These are phyloP conservation scores for Petromus typicus DNA, from an alignment of 2,113 vertebrate genomes.

Conservation along the genomic window DNA sequence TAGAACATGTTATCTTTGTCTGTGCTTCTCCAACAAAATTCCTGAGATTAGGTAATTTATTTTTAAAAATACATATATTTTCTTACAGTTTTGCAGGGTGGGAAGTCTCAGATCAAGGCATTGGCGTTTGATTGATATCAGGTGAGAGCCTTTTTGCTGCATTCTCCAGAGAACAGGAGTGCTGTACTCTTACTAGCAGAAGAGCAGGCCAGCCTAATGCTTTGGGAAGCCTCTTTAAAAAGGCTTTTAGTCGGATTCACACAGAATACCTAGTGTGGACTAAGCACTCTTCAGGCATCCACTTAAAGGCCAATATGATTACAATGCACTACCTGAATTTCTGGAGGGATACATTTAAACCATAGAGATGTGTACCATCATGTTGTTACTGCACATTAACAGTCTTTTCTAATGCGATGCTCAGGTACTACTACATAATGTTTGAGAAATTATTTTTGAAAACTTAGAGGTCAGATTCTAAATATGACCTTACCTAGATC, in stretches of 20 bases:
- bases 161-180: background rate
- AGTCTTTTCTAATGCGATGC: background rate
- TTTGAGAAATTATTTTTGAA: conserved; percentile 59
- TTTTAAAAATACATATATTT: background rate
- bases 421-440: conserved; percentile 37
- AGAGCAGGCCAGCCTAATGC: background rate
- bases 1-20: background rate
- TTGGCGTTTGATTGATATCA: background rate
- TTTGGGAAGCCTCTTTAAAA: background rate
- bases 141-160: background rate
- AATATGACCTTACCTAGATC: conserved; percentile 69
- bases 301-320: background rate
- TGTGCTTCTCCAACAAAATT: background rate
- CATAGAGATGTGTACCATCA: background rate
- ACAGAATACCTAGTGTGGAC: background rate
- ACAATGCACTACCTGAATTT: background rate
- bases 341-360: background rate
- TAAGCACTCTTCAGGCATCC: background rate
- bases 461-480: conserved; percentile 63
- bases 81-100: background rate
- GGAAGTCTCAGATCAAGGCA: background rate
- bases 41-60: background rate
- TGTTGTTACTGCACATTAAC: conserved; percentile 5
- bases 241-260: background rate
- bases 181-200: background rate